These are phyloP conservation scores for Helostoma temminkii DNA, from an alignment of 2,797 vertebrate genomes.

Conservation along the genomic window DNA sequence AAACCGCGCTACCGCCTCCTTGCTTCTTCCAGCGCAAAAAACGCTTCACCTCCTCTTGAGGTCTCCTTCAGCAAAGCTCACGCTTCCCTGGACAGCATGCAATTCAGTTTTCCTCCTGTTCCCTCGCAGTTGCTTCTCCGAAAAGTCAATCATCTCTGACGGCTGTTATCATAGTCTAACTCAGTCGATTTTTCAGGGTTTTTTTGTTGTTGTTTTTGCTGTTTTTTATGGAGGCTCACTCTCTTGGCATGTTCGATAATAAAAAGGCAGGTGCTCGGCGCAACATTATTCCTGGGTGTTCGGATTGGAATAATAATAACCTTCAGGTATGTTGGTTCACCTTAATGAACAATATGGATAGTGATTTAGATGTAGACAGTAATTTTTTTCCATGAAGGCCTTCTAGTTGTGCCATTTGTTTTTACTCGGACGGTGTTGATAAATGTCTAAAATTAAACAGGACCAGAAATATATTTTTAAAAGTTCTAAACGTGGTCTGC, in stretches of 20 bases:
- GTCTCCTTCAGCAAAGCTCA: conserved; percentile 71
- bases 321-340: conserved; percentile 71
- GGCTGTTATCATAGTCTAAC: conserved; percentile 58
- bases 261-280: conserved; percentile 73
- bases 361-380: background rate
- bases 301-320: conserved; percentile 70
- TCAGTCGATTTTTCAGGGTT: conserved; percentile 41
- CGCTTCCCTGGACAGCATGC: conserved; percentile 74
- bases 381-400: background rate
- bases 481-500: background rate
- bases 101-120: conserved; percentile 65
- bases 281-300: conserved; percentile 55
- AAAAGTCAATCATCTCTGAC: conserved; percentile 67
- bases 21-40: conserved; percentile 60
- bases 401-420: conserved; percentile 2
- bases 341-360: background rate
- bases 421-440: background rate
- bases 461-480: background rate
- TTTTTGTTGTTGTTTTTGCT: conserved; percentile 31
- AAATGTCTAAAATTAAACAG: background rate
- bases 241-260: conserved; percentile 70
- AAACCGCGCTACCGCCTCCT: conserved; percentile 88
- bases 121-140: conserved; percentile 46
- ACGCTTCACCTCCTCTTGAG: conserved; percentile 71
- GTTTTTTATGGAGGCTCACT: conserved; percentile 77